Evolutionary conservation across 2,113 vertebrate genomes (phyloP).

Genomic region (Erythrolamprus reginae): DNA sequence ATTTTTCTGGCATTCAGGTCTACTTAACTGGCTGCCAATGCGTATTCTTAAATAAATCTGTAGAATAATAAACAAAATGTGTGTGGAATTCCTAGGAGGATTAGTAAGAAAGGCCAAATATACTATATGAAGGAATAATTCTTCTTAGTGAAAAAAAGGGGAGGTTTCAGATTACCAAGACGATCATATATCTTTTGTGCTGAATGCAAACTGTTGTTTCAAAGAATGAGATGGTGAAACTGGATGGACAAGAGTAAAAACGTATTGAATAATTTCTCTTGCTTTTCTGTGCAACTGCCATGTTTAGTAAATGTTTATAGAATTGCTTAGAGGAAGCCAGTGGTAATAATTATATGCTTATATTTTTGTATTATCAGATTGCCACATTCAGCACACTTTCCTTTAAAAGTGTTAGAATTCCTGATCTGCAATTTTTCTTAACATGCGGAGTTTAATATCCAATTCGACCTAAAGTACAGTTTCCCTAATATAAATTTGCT

Average conservation of each 20-base stretch:
- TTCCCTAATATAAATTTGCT: background rate
- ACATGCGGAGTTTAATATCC: background rate
- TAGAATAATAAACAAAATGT: conserved; percentile 52
- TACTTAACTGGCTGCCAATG: conserved; percentile 47
- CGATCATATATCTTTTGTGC: conserved; percentile 31
- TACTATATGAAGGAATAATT: conserved; percentile 55
- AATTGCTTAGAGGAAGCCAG: background rate
- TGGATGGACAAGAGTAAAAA: conserved; percentile 27
- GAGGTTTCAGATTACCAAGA: conserved; percentile 53
- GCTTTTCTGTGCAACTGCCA: background rate
- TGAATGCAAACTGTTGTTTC: conserved; percentile 31
- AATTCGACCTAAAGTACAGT: background rate
- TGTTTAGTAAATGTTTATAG: background rate
- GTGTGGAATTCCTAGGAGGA: conserved; percentile 54
- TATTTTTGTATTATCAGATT: background rate
- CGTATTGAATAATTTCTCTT: background rate
- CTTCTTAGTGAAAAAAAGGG: conserved; percentile 36
- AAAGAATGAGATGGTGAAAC: conserved; percentile 23
- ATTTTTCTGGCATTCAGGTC: conserved; percentile 53
- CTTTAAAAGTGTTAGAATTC: background rate
- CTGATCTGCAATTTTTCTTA: background rate
- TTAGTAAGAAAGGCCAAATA: conserved; percentile 54
- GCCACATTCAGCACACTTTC: background rate
- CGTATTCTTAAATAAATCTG: conserved; percentile 48
- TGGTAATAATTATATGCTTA: background rate